Evolutionary conservation across 1,140 invertebrate species (phyloP).

Genomic region (Solenopsis invicta): DNA sequence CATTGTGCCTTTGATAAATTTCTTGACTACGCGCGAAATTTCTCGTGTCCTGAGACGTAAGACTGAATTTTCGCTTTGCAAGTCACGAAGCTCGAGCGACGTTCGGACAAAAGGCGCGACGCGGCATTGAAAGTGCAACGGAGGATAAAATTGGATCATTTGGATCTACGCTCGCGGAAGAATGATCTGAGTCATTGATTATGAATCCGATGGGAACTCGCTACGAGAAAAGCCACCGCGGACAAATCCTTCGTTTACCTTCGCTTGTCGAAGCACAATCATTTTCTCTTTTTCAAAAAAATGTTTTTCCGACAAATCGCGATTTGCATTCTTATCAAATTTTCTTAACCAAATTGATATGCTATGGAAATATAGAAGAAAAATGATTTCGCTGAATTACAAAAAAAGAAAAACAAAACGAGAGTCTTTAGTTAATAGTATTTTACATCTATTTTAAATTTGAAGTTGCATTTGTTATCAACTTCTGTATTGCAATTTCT

Average conservation of each 20-base stretch:
- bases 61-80: conserved; percentile 4
- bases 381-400: background rate
- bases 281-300: background rate
- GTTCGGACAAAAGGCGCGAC: conserved; percentile 22
- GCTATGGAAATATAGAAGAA: background rate
- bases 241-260: background rate
- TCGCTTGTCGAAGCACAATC: background rate
- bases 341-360: background rate
- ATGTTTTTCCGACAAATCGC: background rate
- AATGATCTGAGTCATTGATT: conserved; percentile 40
- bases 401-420: background rate
- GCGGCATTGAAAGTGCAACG: conserved; percentile 24
- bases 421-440: too few relatives aligned
- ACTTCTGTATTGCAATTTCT: too few relatives aligned
- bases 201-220: conserved; percentile 3
- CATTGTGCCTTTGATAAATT: background rate
- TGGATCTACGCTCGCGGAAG: conserved; percentile 23
- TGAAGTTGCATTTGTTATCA: background rate
- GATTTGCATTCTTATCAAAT: background rate
- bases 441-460: background rate
- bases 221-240: background rate
- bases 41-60: background rate
- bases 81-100: background rate
- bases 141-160: conserved; percentile 48
- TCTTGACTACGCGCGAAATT: background rate